Conservation (phyloP, 2,888 invertebrate species). For the Seira musarum region DNA sequence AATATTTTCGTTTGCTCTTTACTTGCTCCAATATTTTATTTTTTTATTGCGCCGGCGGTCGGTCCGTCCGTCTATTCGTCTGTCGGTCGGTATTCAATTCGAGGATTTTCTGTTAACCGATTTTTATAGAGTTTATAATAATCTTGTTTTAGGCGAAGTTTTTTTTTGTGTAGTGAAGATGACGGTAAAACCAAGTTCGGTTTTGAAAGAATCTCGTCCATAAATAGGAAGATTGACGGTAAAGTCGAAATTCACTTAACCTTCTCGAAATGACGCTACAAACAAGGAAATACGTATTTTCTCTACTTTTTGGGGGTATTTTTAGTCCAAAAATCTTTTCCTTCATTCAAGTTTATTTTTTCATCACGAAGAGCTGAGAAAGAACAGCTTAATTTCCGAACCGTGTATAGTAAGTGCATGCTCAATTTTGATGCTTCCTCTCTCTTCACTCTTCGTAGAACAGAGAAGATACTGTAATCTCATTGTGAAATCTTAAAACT, state of each 20-base stretch:
- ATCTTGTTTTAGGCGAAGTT: neutral
- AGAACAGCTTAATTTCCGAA: no score
- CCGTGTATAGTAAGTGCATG: no score
- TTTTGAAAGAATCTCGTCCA: slow-evolving; percentile 23
- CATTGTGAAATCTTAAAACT: slow-evolving; percentile 38
- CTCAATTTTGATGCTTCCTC: no score
- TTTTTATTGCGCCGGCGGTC: slow-evolving; percentile 31
- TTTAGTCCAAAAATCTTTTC: neutral
- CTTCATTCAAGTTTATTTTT: slow-evolving; percentile 24
- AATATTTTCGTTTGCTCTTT: neutral
- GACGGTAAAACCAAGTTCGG: slow-evolving; percentile 12
- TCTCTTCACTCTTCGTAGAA: neutral
- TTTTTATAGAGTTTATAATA: neutral
- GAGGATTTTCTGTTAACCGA: no score
- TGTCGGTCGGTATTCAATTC: neutral
- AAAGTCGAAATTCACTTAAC: no score
- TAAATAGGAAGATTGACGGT: no score
- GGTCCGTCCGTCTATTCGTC: neutral
- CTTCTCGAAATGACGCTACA: no score
- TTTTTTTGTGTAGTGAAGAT: neutral
- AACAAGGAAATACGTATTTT: neutral
- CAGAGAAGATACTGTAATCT: slow-evolving; percentile 38
- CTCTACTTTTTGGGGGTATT: slow-evolving; percentile 26
- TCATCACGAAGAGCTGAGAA: neutral
- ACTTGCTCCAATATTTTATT: neutral